Evolutionary conservation across 2,888 invertebrate species (phyloP).

Genomic region (Noctuana brunneofusca): DNA sequence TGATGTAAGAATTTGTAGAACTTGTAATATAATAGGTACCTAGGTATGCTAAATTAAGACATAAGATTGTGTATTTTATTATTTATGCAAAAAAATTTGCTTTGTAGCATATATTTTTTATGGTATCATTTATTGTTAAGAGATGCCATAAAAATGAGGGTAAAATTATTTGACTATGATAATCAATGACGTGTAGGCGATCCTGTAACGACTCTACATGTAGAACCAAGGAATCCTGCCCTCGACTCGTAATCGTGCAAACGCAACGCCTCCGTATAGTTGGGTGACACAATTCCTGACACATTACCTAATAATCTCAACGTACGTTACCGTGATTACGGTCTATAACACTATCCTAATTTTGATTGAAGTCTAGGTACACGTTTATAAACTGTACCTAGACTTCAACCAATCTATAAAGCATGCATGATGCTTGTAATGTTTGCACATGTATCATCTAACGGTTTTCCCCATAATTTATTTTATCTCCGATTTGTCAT

Average conservation of each 20-base stretch:
- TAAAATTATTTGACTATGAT: not conserved
- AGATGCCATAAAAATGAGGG: not conserved
- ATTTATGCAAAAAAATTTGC: no score
- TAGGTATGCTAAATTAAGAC: no score
- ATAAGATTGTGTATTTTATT: no score
- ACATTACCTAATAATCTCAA: slow-evolving; percentile 69
- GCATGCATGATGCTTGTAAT: no score
- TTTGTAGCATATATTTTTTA: no score
- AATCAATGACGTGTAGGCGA: slow-evolving; percentile 51
- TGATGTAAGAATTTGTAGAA: no score
- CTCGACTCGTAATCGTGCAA: slow-evolving; percentile 66
- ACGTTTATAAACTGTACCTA: slow-evolving; percentile 4
- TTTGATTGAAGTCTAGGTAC: slow-evolving; percentile 29
- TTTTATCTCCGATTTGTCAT: no score
- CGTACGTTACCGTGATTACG: slow-evolving; percentile 56
- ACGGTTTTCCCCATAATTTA: no score
- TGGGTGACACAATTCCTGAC: slow-evolving; percentile 78
- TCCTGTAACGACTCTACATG: slow-evolving; percentile 56
- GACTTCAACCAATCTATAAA: no score
- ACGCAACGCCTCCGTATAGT: slow-evolving; percentile 72
- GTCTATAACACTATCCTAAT: slow-evolving; percentile 43
- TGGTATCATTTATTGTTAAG: no score
- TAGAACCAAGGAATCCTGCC: slow-evolving; percentile 59
- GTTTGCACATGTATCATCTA: not conserved
- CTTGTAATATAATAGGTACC: no score